These are phyloP conservation scores for Maconellicoccus hirsutus DNA, from an alignment of 1,140 invertebrate genomes.

Conservation along the genomic window DNA sequence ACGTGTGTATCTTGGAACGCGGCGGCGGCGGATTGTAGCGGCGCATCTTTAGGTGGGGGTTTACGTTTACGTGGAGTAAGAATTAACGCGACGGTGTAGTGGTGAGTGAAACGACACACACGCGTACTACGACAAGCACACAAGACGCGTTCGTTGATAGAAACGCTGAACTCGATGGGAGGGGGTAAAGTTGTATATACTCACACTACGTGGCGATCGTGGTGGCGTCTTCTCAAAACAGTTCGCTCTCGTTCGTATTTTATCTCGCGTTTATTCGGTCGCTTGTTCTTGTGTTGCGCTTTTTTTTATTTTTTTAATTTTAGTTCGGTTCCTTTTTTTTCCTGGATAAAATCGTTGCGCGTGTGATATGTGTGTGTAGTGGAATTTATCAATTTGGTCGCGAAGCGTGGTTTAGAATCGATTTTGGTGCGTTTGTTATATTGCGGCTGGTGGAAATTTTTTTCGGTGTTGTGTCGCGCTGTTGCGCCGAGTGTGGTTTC, in stretches of 20 bases:
- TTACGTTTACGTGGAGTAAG: neutral
- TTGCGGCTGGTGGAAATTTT: too few relatives aligned
- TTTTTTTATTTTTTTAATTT: neutral
- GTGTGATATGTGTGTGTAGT: too few relatives aligned
- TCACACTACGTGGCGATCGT: constrained; percentile 14
- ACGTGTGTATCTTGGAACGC: neutral
- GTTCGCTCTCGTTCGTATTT: constrained; percentile 1
- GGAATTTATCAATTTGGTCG: too few relatives aligned
- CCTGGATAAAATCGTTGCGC: too few relatives aligned
- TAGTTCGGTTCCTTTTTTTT: neutral
- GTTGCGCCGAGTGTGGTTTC: too few relatives aligned
- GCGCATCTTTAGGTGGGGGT: neutral
- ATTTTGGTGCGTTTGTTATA: too few relatives aligned
- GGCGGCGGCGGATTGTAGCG: neutral
- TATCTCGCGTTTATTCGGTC: constrained; percentile 2
- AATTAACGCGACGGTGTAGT: neutral
- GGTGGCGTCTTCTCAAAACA: constrained; percentile 12
- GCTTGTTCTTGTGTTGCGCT: constrained; percentile 7
- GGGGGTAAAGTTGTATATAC: neutral
- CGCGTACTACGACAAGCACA: too few relatives aligned
- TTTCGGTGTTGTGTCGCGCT: too few relatives aligned
- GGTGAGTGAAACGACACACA: neutral
- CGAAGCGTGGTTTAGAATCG: too few relatives aligned
- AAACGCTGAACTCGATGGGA: too few relatives aligned
- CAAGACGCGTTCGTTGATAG: constrained; percentile 7